Percentiles rank a stretch among this genome's conserved stretches.
Evolutionary conservation across 2,888 invertebrate species (phyloP).

Genomic region (Phengaris arion): DNA sequence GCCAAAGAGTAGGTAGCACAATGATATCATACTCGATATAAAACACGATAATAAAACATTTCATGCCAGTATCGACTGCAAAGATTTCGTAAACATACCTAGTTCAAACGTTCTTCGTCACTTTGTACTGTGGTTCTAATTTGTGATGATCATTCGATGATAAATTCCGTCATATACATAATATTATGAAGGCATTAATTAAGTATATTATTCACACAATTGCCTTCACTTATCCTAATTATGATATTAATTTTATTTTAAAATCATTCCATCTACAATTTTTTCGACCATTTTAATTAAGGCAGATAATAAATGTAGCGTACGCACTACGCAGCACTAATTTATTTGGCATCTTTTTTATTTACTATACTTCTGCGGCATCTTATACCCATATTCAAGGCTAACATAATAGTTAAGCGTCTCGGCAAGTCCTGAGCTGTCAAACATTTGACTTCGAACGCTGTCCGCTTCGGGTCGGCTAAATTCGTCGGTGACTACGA

Average conservation of each 20-base stretch:
- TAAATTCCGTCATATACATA: not conserved
- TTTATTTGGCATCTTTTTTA: not conserved
- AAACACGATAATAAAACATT: slow-evolving; percentile 27
- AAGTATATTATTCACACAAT: not conserved
- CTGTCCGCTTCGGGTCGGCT: slow-evolving; percentile 48
- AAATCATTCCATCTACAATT: not conserved
- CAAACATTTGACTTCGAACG: slow-evolving; percentile 45
- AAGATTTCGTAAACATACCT: not conserved
- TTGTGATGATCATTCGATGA: slow-evolving; percentile 2
- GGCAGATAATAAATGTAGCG: not conserved
- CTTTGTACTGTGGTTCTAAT: not conserved
- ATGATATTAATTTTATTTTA: not conserved
- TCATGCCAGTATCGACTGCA: slow-evolving; percentile 15
- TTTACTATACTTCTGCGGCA: not conserved
- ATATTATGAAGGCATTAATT: not conserved
- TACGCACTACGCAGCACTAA: not conserved
- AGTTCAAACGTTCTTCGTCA: not conserved
- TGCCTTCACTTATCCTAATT: not conserved
- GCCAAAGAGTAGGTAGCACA: slow-evolving; percentile 23
- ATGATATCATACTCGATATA: slow-evolving; percentile 24
- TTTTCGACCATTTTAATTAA: not conserved
- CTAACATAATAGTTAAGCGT: slow-evolving; percentile 31
- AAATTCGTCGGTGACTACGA: slow-evolving; percentile 74
- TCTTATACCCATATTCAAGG: slow-evolving; percentile 29
- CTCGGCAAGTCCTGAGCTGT: slow-evolving; percentile 35